These are phyloP conservation scores for Heterotilapia buettikoferi DNA, from an alignment of 2,113 vertebrate genomes.

Conservation along the genomic window DNA sequence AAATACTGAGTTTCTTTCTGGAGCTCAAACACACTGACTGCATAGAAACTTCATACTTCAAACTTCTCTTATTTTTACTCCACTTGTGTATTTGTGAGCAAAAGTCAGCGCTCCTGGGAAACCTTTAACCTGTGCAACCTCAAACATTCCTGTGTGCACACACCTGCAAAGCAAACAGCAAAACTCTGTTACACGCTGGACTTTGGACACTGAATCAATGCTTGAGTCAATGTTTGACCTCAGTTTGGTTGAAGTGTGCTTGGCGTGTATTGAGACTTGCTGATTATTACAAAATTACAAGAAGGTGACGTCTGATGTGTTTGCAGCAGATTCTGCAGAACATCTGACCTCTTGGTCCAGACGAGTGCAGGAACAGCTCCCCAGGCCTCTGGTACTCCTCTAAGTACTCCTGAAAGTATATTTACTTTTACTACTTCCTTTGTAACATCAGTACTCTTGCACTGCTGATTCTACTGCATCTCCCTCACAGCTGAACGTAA, in stretches of 20 bases:
- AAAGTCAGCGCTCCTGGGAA: neutral
- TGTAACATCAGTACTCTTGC: neutral
- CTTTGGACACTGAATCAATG: neutral
- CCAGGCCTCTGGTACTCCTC: neutral
- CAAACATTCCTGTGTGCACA: neutral
- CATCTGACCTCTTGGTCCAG: neutral
- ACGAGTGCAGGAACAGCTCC: neutral
- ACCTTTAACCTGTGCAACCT: neutral
- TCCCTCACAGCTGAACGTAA: neutral
- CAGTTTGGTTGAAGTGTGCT: neutral
- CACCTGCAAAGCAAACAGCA: neutral
- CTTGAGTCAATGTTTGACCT: neutral
- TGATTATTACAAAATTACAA: neutral
- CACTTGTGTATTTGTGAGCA: neutral
- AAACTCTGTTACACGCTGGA: neutral
- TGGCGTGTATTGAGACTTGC: neutral
- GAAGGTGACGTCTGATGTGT: neutral
- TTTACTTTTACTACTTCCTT: neutral
- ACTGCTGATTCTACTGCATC: neutral
- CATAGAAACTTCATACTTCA: neutral
- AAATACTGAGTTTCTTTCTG: neutral
- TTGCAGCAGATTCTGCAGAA: neutral
- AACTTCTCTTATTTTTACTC: neutral
- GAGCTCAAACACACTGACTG: neutral
- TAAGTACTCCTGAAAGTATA: neutral